A percentile compares a stretch with the other conserved stretches of the same genome.
Conservation (phyloP, 2,797 vertebrate genomes). For the Leucoraja ocellata region DNA sequence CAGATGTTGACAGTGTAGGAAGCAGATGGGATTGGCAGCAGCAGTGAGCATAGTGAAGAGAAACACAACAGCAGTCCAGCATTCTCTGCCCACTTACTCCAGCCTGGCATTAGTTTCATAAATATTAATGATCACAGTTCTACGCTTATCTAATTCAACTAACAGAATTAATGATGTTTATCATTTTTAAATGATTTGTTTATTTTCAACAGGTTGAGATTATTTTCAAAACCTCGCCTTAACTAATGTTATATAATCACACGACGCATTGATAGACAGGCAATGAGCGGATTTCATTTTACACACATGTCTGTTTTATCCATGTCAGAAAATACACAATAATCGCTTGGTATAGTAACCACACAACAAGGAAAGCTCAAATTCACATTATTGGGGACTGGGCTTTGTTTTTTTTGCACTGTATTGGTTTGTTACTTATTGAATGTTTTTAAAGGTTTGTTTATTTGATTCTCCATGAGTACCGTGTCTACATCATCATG, state of each 20-base stretch:
- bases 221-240: not conserved
- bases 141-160: not conserved
- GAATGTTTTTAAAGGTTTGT: too few relatives aligned
- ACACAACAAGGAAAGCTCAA: too few relatives aligned
- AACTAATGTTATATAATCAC: not conserved
- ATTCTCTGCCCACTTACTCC: not conserved
- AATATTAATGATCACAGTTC: not conserved
- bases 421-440: too few relatives aligned
- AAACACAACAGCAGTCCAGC: not conserved
- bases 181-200: not conserved
- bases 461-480: too few relatives aligned
- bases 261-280: not conserved
- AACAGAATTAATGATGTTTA: not conserved
- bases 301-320: too few relatives aligned
- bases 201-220: not conserved
- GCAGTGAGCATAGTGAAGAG: not conserved
- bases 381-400: too few relatives aligned
- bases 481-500: too few relatives aligned
- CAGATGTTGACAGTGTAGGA: not conserved
- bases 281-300: too few relatives aligned
- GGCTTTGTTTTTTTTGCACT: too few relatives aligned
- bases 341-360: too few relatives aligned
- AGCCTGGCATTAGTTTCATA: not conserved
- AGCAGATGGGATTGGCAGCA: not conserved
- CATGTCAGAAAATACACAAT: too few relatives aligned